Conservation (phyloP, 2,797 vertebrate species). For the Aplochiton taeniatus region DNA sequence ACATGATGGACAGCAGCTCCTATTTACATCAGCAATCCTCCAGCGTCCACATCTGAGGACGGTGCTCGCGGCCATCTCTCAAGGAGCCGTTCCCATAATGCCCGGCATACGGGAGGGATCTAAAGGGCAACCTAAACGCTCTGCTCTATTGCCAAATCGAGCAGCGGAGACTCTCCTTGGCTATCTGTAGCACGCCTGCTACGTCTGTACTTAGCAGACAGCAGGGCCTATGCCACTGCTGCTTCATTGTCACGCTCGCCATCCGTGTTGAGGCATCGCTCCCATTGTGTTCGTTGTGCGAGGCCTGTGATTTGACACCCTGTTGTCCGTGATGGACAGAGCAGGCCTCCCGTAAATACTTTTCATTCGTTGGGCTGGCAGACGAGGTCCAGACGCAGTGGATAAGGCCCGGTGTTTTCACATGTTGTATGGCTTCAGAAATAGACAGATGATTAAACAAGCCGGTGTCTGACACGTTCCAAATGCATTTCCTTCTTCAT, state of each 20-base stretch:
- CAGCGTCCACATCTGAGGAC: constrained; percentile 66
- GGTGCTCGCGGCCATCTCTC: constrained; percentile 58
- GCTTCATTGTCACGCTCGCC: constrained; percentile 50
- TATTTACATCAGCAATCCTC: constrained; percentile 68
- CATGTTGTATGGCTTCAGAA: constrained; percentile 48
- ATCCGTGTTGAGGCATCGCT: constrained; percentile 49
- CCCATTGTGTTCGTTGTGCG: constrained; percentile 43
- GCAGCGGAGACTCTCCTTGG: constrained; percentile 22
- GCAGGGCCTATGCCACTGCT: constrained; percentile 37
- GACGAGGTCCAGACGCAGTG: constrained; percentile 44
- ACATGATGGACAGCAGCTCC: constrained; percentile 72
- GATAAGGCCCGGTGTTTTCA: constrained; percentile 59
- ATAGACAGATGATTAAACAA: constrained; percentile 49
- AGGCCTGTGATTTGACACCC: constrained; percentile 37
- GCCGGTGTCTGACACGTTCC: constrained; percentile 44
- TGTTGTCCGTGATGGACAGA: constrained; percentile 43
- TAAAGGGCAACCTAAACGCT: constrained; percentile 52
- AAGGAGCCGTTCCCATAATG: constrained; percentile 52
- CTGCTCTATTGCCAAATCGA: constrained; percentile 31
- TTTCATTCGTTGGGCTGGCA: constrained; percentile 40
- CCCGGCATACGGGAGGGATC: constrained; percentile 41
- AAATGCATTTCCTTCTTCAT: constrained; percentile 46
- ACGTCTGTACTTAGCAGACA: too few species aligned
- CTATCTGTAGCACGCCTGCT: neutral
- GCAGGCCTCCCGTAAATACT: constrained; percentile 46